These are phyloP conservation scores for Muntiacus reevesi DNA, from an alignment of 2,113 vertebrate species.

Conservation along the genomic window DNA sequence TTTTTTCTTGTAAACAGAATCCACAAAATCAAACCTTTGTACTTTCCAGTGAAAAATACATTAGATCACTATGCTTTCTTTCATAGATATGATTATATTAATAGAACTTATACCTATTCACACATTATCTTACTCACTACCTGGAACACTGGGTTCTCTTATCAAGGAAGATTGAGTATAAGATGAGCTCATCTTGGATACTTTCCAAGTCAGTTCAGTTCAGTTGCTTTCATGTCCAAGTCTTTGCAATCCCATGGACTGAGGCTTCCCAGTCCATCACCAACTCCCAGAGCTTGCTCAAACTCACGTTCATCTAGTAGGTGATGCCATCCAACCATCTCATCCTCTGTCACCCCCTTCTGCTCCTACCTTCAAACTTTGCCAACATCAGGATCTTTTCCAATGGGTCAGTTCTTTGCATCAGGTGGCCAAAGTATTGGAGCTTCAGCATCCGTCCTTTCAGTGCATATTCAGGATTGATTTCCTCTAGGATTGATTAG, in stretches of 20 bases:
- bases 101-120: neutral
- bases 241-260: neutral
- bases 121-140: conserved; percentile 5
- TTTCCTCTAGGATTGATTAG: neutral
- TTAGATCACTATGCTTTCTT: neutral
- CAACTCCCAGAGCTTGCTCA: neutral
- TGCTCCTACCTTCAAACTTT: neutral
- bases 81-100: neutral
- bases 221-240: neutral
- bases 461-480: neutral
- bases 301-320: neutral
- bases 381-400: neutral
- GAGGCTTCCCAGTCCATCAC: neutral
- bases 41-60: neutral
- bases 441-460: neutral
- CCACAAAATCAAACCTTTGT: neutral
- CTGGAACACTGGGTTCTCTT: neutral
- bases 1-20: neutral
- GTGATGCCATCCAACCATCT: neutral
- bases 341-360: neutral
- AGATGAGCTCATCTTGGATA: conserved; percentile 13
- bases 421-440: neutral
- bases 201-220: neutral
- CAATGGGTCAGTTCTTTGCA: neutral
- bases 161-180: conserved; percentile 12